These are phyloP conservation scores for Lathronympha strigana DNA, from an alignment of 2,888 invertebrate genomes.

Conservation along the genomic window DNA sequence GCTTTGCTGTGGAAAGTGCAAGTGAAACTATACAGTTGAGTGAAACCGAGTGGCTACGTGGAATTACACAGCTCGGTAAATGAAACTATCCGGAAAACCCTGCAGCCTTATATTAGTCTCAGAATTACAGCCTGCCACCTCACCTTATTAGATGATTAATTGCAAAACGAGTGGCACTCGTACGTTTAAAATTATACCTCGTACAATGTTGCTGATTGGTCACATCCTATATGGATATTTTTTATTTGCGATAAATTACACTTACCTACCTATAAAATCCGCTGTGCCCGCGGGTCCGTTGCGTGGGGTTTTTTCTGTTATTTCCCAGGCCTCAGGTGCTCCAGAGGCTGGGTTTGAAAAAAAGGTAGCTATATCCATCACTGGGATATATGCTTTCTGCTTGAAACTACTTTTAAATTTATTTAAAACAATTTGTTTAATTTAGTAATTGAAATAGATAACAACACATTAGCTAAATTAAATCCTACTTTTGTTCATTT, in stretches of 20 bases:
- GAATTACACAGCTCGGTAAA: conserved; percentile 43
- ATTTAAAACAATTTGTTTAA: no score
- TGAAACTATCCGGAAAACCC: conserved; percentile 40
- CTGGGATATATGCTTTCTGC: no score
- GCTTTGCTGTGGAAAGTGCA: conserved; percentile 49
- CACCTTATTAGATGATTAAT: conserved; percentile 35
- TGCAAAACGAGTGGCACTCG: conserved; percentile 15
- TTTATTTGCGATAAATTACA: background rate
- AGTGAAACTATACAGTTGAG: conserved; percentile 51
- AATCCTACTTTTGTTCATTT: no score
- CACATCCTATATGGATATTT: conserved; percentile 5
- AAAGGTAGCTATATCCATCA: no score
- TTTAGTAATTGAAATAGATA: no score
- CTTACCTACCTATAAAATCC: background rate
- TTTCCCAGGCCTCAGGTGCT: background rate
- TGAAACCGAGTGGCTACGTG: conserved; percentile 45
- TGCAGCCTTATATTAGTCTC: conserved; percentile 29
- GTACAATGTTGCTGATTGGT: background rate
- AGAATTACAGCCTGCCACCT: conserved; percentile 30
- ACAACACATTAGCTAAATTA: no score
- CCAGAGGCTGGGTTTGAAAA: no score
- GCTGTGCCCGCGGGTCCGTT: background rate
- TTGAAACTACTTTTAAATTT: no score
- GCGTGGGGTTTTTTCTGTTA: background rate
- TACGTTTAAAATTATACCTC: conserved; percentile 16